Conservation (phyloP, 2,113 vertebrate genomes). For the Galbula dea region DNA sequence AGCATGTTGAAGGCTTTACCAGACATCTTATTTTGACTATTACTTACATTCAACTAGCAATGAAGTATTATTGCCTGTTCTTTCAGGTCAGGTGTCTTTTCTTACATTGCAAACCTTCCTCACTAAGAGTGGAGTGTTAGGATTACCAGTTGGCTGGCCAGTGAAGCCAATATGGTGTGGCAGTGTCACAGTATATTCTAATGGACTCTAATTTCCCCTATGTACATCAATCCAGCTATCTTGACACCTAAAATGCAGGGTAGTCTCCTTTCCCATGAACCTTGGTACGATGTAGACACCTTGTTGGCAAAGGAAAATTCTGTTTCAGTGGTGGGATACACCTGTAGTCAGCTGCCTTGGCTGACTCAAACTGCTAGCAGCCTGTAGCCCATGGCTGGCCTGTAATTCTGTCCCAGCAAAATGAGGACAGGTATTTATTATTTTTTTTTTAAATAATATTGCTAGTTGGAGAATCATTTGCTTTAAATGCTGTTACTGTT, state of each 20-base stretch:
- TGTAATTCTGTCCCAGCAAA: too few relatives aligned
- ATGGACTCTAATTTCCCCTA: not conserved
- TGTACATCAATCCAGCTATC: not conserved
- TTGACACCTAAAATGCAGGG: not conserved
- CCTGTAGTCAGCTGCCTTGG: too few relatives aligned
- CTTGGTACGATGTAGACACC: not conserved
- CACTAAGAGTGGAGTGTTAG: not conserved
- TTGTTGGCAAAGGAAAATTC: not conserved
- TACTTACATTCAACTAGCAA: not conserved
- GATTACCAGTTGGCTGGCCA: not conserved
- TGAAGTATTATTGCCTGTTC: not conserved
- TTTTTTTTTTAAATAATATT: not conserved
- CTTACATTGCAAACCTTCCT: not conserved
- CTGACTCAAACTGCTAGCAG: too few relatives aligned
- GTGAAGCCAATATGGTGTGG: not conserved
- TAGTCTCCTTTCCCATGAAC: not conserved
- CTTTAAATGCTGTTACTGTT: slow-evolving; percentile 9
- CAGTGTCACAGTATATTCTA: not conserved
- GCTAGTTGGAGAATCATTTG: not conserved
- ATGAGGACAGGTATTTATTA: not conserved
- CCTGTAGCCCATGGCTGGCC: too few relatives aligned
- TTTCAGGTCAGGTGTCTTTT: not conserved
- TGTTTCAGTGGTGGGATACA: not conserved
- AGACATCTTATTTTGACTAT: not conserved
- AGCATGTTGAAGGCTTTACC: not conserved